phyloP scores from a whole-genome alignment of 2,113 vertebrate species.

The Vulpes vulpes region DNA sequence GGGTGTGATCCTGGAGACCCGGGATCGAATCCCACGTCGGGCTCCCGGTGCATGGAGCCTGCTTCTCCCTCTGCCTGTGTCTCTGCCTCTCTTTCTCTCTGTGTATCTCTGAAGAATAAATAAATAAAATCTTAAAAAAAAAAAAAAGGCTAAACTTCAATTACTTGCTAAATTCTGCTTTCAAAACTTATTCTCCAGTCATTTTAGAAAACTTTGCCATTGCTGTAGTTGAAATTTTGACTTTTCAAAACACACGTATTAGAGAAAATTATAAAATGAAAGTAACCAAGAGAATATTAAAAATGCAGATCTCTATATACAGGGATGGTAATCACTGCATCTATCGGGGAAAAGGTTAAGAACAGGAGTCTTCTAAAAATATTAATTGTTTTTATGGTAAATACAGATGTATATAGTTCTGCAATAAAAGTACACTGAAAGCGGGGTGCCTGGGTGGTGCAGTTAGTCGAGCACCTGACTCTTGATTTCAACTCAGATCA shows the following conservation, averaged over 20 bases:
- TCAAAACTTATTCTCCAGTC: neutral
- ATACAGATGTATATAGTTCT: neutral
- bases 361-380: neutral
- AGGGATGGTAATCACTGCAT: neutral
- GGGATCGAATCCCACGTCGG: too few relatives aligned
- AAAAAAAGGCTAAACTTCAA: neutral
- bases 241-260: neutral
- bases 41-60: too few relatives aligned
- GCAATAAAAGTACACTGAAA: neutral
- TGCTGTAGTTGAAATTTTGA: neutral
- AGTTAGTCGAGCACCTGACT: neutral
- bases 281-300: neutral
- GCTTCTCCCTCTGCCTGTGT: too few relatives aligned
- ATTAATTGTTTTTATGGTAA: neutral
- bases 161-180: neutral
- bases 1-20: too few relatives aligned
- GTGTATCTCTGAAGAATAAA: too few relatives aligned
- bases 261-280: conserved; percentile 18
- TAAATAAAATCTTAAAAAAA: too few relatives aligned
- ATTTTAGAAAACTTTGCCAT: neutral
- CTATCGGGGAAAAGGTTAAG: neutral
- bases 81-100: too few relatives aligned
- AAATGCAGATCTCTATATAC: neutral
- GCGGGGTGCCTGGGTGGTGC: neutral
- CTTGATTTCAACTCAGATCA: neutral